Conservation (phyloP, 2,888 invertebrate genomes). For the Heliconius charithonia region DNA sequence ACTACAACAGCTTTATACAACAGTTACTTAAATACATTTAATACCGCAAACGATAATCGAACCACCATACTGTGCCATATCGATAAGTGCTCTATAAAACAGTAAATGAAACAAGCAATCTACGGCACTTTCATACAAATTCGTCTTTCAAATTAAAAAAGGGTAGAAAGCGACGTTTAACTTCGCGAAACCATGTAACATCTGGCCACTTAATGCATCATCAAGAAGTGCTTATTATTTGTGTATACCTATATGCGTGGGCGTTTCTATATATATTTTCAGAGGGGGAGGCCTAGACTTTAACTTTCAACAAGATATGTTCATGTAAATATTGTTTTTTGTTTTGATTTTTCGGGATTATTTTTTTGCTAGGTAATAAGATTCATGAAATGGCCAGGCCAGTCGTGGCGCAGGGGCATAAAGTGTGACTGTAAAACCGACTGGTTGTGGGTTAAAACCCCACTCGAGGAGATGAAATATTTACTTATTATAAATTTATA, state of each 20-base stretch:
- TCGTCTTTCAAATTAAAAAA: slow-evolving; percentile 11
- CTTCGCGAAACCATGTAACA: slow-evolving; percentile 36
- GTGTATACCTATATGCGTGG: neutral
- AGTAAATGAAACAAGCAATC: slow-evolving; percentile 5
- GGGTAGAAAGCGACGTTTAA: slow-evolving; percentile 29
- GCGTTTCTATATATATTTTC: neutral
- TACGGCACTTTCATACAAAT: slow-evolving; percentile 30
- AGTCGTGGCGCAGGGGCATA: too few relatives aligned
- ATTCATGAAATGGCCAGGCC: too few relatives aligned
- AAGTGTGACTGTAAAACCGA: too few relatives aligned
- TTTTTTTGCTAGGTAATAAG: too few relatives aligned
- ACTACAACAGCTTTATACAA: neutral
- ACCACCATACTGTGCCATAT: neutral
- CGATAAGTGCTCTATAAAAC: neutral
- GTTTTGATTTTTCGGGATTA: too few relatives aligned
- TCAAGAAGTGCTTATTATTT: neutral
- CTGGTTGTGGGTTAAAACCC: too few relatives aligned
- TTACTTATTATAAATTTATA: too few relatives aligned
- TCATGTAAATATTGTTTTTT: too few relatives aligned
- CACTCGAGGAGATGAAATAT: too few relatives aligned
- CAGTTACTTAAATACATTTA: neutral
- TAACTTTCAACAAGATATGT: too few relatives aligned
- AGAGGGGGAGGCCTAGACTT: too few relatives aligned
- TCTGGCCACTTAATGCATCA: slow-evolving; percentile 31
- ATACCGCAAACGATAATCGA: neutral